phyloP scores from a whole-genome alignment of 1,140 invertebrate species.

The Monochamus saltuarius region DNA sequence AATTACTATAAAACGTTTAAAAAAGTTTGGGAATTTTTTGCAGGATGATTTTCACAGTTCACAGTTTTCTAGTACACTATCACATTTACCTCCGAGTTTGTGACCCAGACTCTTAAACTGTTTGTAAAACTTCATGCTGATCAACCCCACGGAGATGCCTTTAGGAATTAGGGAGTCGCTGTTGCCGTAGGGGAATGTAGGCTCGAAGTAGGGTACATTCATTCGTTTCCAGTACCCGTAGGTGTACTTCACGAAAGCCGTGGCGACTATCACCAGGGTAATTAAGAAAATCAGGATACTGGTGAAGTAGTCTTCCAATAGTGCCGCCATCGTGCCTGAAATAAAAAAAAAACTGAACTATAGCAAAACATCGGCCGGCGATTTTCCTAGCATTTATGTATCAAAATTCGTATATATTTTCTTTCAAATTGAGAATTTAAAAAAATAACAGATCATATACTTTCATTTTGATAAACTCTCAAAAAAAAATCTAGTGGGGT shows the following conservation, averaged over 20 bases:
- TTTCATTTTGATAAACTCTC: no score
- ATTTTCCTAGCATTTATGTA: neutral
- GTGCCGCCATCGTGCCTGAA: neutral
- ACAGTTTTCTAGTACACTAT: no score
- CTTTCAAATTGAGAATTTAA: no score
- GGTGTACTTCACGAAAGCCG: constrained; percentile 13
- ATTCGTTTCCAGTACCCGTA: constrained; percentile 25
- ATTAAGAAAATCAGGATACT: neutral
- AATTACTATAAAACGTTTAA: no score
- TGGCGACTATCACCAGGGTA: neutral
- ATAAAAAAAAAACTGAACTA: neutral
- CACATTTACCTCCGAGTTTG: constrained; percentile 30
- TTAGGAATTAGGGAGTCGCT: constrained; percentile 4
- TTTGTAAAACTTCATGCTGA: constrained; percentile 23
- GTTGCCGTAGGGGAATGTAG: constrained; percentile 28
- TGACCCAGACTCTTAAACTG: constrained; percentile 24
- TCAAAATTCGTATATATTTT: no score
- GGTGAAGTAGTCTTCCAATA: neutral
- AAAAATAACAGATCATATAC: no score
- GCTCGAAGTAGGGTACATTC: constrained; percentile 17
- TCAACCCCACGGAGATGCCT: constrained; percentile 11
- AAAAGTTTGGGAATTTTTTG: no score
- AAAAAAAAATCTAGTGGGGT: no score
- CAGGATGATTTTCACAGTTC: no score
- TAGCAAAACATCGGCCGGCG: neutral